A percentile compares a stretch with the other conserved stretches of the same genome.
Conservation (phyloP, 2,888 invertebrate species). For the Nephrotoma flavescens region DNA sequence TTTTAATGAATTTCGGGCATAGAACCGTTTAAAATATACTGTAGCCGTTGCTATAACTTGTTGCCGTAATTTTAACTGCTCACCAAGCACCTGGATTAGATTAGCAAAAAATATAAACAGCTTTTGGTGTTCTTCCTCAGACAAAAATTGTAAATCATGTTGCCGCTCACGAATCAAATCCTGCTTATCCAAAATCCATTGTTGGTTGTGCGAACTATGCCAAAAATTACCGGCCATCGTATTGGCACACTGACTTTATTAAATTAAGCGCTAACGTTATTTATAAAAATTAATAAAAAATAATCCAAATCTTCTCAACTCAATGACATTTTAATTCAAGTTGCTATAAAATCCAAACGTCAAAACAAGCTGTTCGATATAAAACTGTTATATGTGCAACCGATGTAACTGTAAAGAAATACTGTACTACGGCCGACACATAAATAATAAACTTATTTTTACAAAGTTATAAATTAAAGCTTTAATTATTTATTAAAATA, state of each 20-base stretch:
- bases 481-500: neutral
- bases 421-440: neutral
- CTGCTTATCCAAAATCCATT: constrained; percentile 96
- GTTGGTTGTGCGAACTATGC: constrained; percentile 97
- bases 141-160: constrained; percentile 70
- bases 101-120: constrained; percentile 97
- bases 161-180: constrained; percentile 87
- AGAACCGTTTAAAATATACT: constrained; percentile 97
- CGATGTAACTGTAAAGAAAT: neutral
- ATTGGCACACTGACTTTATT: neutral
- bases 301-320: neutral
- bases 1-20: constrained; percentile 88
- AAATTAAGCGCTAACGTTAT: neutral
- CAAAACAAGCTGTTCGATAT: neutral
- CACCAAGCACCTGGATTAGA: constrained; percentile 70
- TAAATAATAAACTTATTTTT: neutral
- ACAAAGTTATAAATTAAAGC: neutral
- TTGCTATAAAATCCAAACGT: neutral
- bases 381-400: neutral
- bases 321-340: neutral
- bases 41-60: constrained; percentile 99
- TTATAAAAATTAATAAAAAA: neutral
- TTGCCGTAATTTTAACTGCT: constrained; percentile 86
- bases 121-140: constrained; percentile 96
- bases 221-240: constrained; percentile 96